Conservation (phyloP, 2,797 vertebrate species). For the Pangasius mekongensis region DNA sequence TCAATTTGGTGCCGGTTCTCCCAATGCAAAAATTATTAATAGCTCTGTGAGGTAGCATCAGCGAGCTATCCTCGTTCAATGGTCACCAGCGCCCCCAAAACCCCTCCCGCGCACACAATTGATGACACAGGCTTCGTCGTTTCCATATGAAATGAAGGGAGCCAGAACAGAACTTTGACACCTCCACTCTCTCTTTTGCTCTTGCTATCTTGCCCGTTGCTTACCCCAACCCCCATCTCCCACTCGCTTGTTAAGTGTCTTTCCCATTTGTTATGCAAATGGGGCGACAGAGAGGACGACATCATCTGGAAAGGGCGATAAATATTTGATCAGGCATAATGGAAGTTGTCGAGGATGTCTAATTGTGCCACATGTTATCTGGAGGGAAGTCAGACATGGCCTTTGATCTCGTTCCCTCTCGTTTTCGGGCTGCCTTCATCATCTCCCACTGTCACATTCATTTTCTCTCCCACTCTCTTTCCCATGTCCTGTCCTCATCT, state of each 20-base stretch:
- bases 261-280: slow-evolving; percentile 93
- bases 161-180: slow-evolving; percentile 68
- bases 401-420: slow-evolving; percentile 75
- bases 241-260: slow-evolving; percentile 82
- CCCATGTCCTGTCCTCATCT: slow-evolving; percentile 34
- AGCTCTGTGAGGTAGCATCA: slow-evolving; percentile 83
- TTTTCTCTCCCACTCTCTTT: slow-evolving; percentile 53
- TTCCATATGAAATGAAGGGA: slow-evolving; percentile 94
- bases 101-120: slow-evolving; percentile 81
- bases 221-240: slow-evolving; percentile 48
- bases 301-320: slow-evolving; percentile 93
- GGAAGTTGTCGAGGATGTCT: slow-evolving; percentile 97
- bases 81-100: slow-evolving; percentile 73
- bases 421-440: slow-evolving; percentile 32
- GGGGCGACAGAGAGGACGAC: slow-evolving; percentile 83
- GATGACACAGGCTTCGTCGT: slow-evolving; percentile 83
- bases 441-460: slow-evolving; percentile 51
- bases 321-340: slow-evolving; percentile 99
- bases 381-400: slow-evolving; percentile 78
- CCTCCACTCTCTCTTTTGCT: slow-evolving; percentile 52
- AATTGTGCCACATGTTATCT: slow-evolving; percentile 97
- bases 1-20: slow-evolving; percentile 85
- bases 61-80: slow-evolving; percentile 75
- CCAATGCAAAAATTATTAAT: slow-evolving; percentile 87
- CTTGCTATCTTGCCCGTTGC: slow-evolving; percentile 46